Percentiles rank a stretch among this genome's conserved stretches.
Conservation (phyloP, 2,797 vertebrate species). For the Anomalospiza imberbis region DNA sequence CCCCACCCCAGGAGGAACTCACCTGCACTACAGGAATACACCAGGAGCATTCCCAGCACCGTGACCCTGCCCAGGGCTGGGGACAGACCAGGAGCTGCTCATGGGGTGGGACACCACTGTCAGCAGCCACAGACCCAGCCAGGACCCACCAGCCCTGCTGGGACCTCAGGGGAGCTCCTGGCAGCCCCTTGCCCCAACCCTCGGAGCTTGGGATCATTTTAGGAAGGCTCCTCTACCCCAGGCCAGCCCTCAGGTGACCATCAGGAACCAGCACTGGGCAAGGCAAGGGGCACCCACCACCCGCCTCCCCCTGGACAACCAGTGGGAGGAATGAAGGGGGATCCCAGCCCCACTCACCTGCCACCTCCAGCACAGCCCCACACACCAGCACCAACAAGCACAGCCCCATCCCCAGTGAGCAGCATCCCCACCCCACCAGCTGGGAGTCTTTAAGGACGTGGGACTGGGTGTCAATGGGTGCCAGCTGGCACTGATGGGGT, state of each 20-base stretch:
- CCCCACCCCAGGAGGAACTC: not conserved
- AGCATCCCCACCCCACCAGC: not conserved
- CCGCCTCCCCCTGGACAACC: not conserved
- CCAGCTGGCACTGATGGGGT: not conserved
- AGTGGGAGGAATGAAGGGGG: rapidly evolving
- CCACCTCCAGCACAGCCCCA: not conserved
- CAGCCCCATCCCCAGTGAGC: not conserved
- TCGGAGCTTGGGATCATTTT: not conserved
- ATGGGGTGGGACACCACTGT: not conserved
- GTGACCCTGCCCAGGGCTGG: too few species aligned
- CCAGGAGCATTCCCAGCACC: not conserved
- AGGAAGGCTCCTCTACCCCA: not conserved
- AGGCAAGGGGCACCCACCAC: not conserved
- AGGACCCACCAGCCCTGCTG: not conserved
- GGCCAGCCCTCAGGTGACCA: not conserved
- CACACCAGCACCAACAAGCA: not conserved
- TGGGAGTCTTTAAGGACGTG: not conserved
- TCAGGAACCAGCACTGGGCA: not conserved
- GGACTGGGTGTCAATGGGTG: not conserved
- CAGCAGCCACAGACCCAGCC: not conserved
- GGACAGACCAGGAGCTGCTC: not conserved
- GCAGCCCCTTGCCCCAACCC: not conserved
- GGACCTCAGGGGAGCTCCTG: not conserved
- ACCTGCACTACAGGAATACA: not conserved
- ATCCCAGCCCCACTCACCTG: not conserved